phyloP scores from a whole-genome alignment of 2,113 vertebrate genomes.

The Opisthocomus hoazin region DNA sequence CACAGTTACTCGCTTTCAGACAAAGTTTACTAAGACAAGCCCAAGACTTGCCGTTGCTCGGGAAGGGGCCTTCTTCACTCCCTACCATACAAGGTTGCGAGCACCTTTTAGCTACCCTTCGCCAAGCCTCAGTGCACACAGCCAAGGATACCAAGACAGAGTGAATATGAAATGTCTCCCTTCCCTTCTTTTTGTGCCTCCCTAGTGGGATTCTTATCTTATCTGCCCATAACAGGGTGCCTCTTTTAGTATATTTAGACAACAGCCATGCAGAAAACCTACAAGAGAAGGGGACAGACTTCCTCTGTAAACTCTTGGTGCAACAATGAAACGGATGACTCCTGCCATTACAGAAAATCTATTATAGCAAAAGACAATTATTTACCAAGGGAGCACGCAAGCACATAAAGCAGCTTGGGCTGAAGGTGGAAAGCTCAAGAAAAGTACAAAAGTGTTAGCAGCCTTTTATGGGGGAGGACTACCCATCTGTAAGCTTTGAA shows the following conservation, averaged over 20 bases:
- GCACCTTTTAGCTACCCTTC: not conserved
- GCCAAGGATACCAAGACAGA: not conserved
- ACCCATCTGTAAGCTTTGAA: not conserved
- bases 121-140: not conserved
- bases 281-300: not conserved
- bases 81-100: not conserved
- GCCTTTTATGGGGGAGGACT: not conserved
- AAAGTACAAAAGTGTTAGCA: not conserved
- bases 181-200: not conserved
- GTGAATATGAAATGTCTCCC: not conserved
- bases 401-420: not conserved
- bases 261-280: constrained; percentile 10
- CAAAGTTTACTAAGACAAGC: not conserved
- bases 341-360: not conserved
- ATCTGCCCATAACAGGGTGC: not conserved
- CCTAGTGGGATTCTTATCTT: not conserved
- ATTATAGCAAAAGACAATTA: constrained; percentile 17
- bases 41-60: not conserved
- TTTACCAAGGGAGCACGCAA: not conserved
- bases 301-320: constrained; percentile 28
- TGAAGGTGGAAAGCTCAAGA: constrained; percentile 2
- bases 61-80: not conserved
- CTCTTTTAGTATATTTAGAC: not conserved
- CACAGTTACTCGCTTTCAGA: not conserved
- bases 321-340: not conserved